phyloP scores from a whole-genome alignment of 2,797 vertebrate genomes.

The Pelodytes ibericus region DNA sequence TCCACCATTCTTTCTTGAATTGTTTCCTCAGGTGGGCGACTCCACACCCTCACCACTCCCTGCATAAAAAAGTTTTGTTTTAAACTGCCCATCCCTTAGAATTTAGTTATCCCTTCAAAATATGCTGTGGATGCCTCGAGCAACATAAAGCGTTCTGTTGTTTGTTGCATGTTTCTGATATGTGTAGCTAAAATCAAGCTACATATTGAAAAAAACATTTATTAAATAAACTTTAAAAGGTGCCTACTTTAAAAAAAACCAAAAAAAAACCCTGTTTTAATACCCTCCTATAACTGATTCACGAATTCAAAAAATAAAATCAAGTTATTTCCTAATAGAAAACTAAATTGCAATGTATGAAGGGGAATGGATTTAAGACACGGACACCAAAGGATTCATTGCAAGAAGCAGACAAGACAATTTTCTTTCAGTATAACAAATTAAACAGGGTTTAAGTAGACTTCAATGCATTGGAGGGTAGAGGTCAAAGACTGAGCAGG shows the following conservation, averaged over 20 bases:
- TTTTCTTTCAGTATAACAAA: conserved; percentile 1
- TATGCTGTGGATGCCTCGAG: neutral
- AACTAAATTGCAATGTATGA: conserved; percentile 34
- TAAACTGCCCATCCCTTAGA: conserved; percentile 49
- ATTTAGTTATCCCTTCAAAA: neutral
- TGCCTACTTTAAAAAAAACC: too few relatives aligned
- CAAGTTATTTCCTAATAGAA: neutral
- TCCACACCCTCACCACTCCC: conserved; percentile 56
- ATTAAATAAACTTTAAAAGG: neutral
- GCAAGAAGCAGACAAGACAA: conserved; percentile 34
- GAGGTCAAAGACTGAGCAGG: conserved; percentile 50
- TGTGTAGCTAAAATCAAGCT: neutral
- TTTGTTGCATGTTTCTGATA: neutral
- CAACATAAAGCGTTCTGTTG: neutral
- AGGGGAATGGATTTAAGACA: conserved; percentile 37
- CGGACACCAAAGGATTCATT: conserved; percentile 38
- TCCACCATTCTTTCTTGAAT: conserved; percentile 54
- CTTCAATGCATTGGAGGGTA: conserved; percentile 32
- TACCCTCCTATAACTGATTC: neutral
- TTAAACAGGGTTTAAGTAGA: conserved; percentile 24
- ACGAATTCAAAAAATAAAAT: neutral
- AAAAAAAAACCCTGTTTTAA: too few relatives aligned
- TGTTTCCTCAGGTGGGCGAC: conserved; percentile 51
- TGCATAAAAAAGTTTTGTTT: conserved; percentile 52
- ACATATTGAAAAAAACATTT: neutral